A percentile compares a stretch with the other conserved stretches of the same genome.
Conservation (phyloP, 2,888 invertebrate species). For the Artemia sinica region DNA sequence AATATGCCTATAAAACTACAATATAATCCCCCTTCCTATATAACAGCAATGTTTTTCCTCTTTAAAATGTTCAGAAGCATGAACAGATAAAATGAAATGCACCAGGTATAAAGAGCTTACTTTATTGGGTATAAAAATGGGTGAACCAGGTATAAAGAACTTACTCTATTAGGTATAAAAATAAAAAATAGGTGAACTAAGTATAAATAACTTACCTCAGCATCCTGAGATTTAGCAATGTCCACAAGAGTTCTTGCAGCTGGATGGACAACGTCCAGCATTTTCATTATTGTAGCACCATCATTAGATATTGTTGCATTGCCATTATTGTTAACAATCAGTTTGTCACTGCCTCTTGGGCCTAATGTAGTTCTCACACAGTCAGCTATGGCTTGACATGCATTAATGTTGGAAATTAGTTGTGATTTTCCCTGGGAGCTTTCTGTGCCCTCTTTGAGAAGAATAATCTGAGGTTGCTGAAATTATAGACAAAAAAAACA, state of each 20-base stretch:
- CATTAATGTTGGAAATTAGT: conserved; percentile 89
- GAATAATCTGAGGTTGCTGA: conserved; percentile 90
- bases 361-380: conserved; percentile 93
- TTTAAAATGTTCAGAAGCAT: too few species aligned
- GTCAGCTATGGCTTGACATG: conserved; percentile 85
- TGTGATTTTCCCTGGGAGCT: conserved; percentile 87
- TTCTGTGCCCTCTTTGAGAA: conserved; percentile 95
- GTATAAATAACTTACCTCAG: conserved; percentile 56
- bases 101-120: neutral
- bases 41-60: too few species aligned
- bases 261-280: conserved; percentile 93
- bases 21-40: too few species aligned
- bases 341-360: conserved; percentile 96
- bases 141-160: too few species aligned
- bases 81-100: too few species aligned
- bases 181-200: too few species aligned
- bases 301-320: conserved; percentile 97
- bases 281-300: conserved; percentile 95
- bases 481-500: neutral
- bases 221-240: conserved; percentile 97
- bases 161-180: too few species aligned
- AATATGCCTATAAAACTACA: too few species aligned
- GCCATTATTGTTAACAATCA: conserved; percentile 74
- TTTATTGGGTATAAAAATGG: conserved; percentile 5
- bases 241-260: conserved; percentile 95